Evolutionary conservation across 2,113 vertebrate genomes (phyloP), one percentile per base, ranked within the genome.

Genomic region (Atlantisia rogersi): DNA sequence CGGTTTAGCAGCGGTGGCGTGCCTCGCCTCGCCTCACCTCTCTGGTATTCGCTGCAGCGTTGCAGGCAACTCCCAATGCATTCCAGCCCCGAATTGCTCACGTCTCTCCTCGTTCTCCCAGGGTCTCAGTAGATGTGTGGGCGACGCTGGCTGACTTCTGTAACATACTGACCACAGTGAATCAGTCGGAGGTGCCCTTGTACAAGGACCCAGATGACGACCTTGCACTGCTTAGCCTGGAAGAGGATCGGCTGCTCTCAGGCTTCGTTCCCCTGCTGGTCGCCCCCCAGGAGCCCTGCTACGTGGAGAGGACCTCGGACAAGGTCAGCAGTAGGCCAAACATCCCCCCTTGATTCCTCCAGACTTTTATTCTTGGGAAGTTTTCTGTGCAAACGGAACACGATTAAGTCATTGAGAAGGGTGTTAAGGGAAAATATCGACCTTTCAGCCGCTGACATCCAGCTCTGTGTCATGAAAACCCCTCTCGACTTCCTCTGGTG

Each of bases 361-460:
- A 97, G 96, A 97, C 97, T 98, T 98, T 97, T 98, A 98, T 99
- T 98, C 98, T 99, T 99, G 98, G 98, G 99, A 99, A 99, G 98
- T 98, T 99, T 99, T 98, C 96, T 97, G 97, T 98, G 95, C 98
- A 98, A 99, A 98, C 97, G 97, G 98, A 99, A 98, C 98, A 98
- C 98, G 98, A 99, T 99, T 98, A 99, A 99, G 99, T 99, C 98
- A 99, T 99, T 98, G 98, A 98, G 98, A 97, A 98, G 98, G 98
- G 98, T 99, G 99, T 99, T 99, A 98, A 99, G 99, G 99, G 99
- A 99, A 99, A 99, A 99, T 97, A 97, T 98, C 99, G 99, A 99
- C 99, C 99, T 99, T 98, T 99, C 98, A 99, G 98, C 98, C 98
- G 98, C 98, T 98, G 98, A 98, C 98, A 98, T 99, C 98, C 98